Percentiles rank a stretch among this genome's conserved stretches.
phyloP scores from a whole-genome alignment of 1,140 invertebrate genomes.

The Protaetia brevitarsis region DNA sequence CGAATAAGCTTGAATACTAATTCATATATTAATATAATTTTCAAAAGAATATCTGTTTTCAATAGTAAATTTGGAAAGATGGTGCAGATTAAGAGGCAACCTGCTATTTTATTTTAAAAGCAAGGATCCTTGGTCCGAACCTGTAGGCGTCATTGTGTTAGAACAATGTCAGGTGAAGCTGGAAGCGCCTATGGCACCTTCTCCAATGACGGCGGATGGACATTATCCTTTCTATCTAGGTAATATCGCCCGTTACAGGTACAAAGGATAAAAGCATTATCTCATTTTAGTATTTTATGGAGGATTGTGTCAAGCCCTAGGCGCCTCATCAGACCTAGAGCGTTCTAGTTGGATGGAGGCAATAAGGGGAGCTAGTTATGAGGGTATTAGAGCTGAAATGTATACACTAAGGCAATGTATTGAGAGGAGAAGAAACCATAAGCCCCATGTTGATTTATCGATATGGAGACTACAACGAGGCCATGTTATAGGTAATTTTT shows the following conservation, averaged over 20 bases:
- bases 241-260: conserved; percentile 36
- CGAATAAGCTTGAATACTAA: neutral
- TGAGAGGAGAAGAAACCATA: conserved; percentile 57
- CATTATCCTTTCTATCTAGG: conserved; percentile 69
- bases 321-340: conserved; percentile 74
- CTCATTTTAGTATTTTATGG: conserved; percentile 73
- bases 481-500: conserved; percentile 56
- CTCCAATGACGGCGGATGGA: conserved; percentile 53
- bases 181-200: conserved; percentile 58
- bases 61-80: conserved; percentile 77
- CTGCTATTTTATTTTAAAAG: conserved; percentile 92
- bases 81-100: conserved; percentile 90
- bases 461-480: conserved; percentile 66
- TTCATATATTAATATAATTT: neutral
- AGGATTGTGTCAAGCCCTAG: conserved; percentile 74
- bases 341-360: conserved; percentile 83
- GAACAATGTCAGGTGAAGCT: conserved; percentile 79
- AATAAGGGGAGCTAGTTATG: conserved; percentile 81
- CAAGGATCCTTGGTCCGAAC: conserved; percentile 83
- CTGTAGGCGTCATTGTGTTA: conserved; percentile 81
- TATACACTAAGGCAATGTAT: conserved; percentile 63
- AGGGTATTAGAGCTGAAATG: conserved; percentile 75
- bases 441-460: conserved; percentile 65
- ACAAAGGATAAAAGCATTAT: neutral
- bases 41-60: neutral